Evolutionary conservation across 2,113 vertebrate species (phyloP), one percentile per base, ranked within the genome.

Genomic region (Chloebia gouldiae): DNA sequence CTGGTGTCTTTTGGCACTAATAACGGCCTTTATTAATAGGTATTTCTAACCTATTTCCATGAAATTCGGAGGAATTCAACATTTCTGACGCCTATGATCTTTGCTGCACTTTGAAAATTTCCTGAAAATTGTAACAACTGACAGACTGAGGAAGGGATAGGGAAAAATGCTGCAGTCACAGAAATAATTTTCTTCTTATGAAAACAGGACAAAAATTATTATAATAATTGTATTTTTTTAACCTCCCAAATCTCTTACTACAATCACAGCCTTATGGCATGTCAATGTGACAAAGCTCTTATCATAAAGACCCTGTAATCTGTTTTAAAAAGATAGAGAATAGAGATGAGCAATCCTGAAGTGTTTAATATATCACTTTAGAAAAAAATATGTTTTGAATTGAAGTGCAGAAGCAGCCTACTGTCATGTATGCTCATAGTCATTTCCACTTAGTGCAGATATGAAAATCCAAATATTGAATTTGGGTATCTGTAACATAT

Each of bases 391-490:
- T 3, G 13, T 86, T 87, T 84, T 75, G 78, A 73, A 84, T 51
- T 80, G 68, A 49, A 69, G 47, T 82, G 73, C 50, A 66, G 71
- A 85, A 92, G 68, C 73, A 39, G 49, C 89, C 64, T 90, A 81
- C 60, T 88, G 59, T 71, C 4, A 0, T 75, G 22, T 91, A 24
- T 44, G 56, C 60, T 90, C 8, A 37, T 66, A 90, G 44, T 51
- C 5, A 68, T 92, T 92, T 94, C 85, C 51, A 59, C 68, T 94
- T 83, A 93, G 40, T 71, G 56, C 56, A 60, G 47, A 90, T 95
- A 90, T 87, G 49, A 93, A 91, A 92, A 91, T 75, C 28, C 61
- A 95, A 96, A 92, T 88, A 93, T 84, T 97, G 70, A 81, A 94
- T 86, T 93, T 88, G n/a, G 44, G 78, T 92, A 27, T 68, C 25